Evolutionary conservation across 2,797 vertebrate genomes (phyloP).

Genomic region (Octomys mimax): DNA sequence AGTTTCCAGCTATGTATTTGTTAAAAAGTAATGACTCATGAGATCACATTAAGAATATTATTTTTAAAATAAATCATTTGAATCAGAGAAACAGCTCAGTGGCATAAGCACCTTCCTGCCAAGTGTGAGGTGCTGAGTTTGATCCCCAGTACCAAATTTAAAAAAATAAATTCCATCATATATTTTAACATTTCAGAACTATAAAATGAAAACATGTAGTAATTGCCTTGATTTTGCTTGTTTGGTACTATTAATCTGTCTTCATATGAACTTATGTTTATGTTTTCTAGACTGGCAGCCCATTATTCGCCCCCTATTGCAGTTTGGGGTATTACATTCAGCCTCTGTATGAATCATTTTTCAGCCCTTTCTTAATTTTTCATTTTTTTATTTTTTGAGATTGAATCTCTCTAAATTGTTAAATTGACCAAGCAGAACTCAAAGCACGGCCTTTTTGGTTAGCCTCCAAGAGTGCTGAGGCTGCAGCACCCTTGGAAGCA

Average conservation of each 20-base stretch:
- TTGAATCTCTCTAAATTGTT: neutral
- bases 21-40: constrained; percentile 49
- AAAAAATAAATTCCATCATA: neutral
- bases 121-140: too few species aligned
- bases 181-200: constrained; percentile 67
- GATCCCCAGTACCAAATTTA: too few species aligned
- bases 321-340: neutral
- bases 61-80: constrained; percentile 28
- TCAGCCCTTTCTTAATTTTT: neutral
- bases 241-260: neutral
- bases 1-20: constrained; percentile 64
- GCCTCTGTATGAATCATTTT: neutral
- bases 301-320: constrained; percentile 52
- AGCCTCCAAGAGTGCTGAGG: neutral
- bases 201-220: constrained; percentile 59
- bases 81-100: too few species aligned
- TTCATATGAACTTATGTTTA: constrained; percentile 60
- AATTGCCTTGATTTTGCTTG: constrained; percentile 50
- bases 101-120: too few species aligned
- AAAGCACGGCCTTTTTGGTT: neutral
- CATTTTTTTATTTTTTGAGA: neutral
- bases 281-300: constrained; percentile 67
- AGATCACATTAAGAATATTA: constrained; percentile 43
- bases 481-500: too few species aligned
- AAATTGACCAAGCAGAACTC: neutral